These are phyloP conservation scores for Thamnophis sirtalis DNA, from an alignment of 2,113 vertebrate genomes.

Conservation along the genomic window DNA sequence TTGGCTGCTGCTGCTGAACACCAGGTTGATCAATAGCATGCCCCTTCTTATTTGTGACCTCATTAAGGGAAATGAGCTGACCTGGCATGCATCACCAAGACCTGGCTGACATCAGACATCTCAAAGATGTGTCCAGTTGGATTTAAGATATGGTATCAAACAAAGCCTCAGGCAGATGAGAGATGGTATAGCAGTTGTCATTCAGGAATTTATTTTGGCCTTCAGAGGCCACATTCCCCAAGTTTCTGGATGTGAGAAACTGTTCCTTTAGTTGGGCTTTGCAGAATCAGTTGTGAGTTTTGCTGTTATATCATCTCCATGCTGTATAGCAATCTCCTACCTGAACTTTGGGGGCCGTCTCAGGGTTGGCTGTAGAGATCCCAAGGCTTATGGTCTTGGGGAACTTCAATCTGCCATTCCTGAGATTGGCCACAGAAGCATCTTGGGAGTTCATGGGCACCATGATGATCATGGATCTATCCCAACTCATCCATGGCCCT, in stretches of 20 bases:
- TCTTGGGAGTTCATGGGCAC: too few species aligned
- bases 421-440: not conserved
- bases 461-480: not conserved
- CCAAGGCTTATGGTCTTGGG: not conserved
- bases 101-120: not conserved
- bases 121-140: not conserved
- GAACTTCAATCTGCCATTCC: too few species aligned
- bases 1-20: not conserved
- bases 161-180: not conserved
- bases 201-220: not conserved
- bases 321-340: not conserved
- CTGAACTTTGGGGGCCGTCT: not conserved
- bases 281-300: not conserved
- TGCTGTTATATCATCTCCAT: not conserved
- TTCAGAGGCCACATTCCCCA: not conserved
- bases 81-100: not conserved
- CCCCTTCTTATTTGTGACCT: not conserved
- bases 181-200: not conserved
- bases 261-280: not conserved
- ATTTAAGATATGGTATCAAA: not conserved
- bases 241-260: not conserved
- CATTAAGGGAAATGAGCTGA: not conserved
- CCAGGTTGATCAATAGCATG: not conserved
- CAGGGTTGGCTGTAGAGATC: not conserved
- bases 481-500: not conserved